Percentiles rank a stretch among this genome's conserved stretches.
These are phyloP conservation scores for Sebastolobus alascanus DNA, from an alignment of 2,797 vertebrate genomes.

Conservation along the genomic window DNA sequence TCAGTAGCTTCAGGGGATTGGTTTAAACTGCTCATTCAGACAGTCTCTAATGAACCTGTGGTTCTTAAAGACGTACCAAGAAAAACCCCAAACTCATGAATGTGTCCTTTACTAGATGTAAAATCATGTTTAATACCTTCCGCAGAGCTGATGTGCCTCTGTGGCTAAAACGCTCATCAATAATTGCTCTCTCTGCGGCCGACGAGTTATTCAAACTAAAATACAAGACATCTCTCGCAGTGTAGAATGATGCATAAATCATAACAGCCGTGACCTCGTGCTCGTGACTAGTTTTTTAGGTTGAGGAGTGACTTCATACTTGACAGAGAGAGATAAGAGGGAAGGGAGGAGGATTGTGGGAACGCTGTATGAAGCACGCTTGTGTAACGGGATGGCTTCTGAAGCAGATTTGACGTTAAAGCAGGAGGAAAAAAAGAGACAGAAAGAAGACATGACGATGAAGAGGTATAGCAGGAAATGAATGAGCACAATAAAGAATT, in stretches of 20 bases:
- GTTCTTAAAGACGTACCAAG: constrained; percentile 29
- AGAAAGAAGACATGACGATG: not conserved
- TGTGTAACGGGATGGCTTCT: constrained; percentile 16
- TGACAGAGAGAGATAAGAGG: constrained; percentile 11
- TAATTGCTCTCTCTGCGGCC: constrained; percentile 57
- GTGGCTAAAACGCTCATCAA: constrained; percentile 67
- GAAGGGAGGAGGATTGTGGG: not conserved
- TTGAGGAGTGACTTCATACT: constrained; percentile 49
- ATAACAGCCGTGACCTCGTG: constrained; percentile 43
- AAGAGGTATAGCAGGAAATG: not conserved
- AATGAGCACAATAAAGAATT: constrained; percentile 9
- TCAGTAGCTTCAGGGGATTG: constrained; percentile 39
- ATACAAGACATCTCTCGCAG: constrained; percentile 45
- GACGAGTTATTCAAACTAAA: constrained; percentile 54
- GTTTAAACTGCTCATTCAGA: constrained; percentile 54
- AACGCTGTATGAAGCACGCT: constrained; percentile 23
- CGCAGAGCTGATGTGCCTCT: constrained; percentile 22
- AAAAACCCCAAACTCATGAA: constrained; percentile 43
- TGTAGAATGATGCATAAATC: constrained; percentile 59
- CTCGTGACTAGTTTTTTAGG: constrained; percentile 17
- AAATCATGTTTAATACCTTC: constrained; percentile 41
- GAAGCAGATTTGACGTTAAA: constrained; percentile 14
- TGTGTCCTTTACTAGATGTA: constrained; percentile 18
- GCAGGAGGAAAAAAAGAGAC: not conserved
- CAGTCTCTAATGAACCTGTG: constrained; percentile 44